Evolutionary conservation across 2,888 invertebrate species (phyloP).

Genomic region (Polymixis lichenea): DNA sequence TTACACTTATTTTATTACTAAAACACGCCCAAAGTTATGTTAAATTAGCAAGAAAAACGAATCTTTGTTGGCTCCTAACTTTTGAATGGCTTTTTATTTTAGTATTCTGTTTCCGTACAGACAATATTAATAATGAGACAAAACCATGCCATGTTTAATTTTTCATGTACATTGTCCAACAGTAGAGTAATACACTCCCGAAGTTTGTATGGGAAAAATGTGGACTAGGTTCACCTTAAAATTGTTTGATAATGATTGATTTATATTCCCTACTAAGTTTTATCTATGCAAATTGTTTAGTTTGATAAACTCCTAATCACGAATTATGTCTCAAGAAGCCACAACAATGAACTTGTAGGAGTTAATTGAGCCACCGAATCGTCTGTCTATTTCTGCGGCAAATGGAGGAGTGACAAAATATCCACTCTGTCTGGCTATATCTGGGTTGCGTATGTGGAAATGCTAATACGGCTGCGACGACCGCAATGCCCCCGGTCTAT

Average conservation of each 20-base stretch:
- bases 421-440: neutral
- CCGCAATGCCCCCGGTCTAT: neutral
- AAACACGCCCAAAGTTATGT: too few relatives aligned
- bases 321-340: neutral
- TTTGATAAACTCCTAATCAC: slow-evolving; percentile 22
- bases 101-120: too few relatives aligned
- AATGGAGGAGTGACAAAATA: neutral
- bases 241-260: slow-evolving; percentile 20
- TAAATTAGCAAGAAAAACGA: too few relatives aligned
- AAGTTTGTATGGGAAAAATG: too few relatives aligned
- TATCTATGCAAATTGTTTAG: slow-evolving; percentile 24
- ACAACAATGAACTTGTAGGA: neutral
- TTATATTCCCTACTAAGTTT: slow-evolving; percentile 15
- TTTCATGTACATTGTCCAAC: too few relatives aligned
- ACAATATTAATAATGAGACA: too few relatives aligned
- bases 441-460: neutral
- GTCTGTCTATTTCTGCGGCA: neutral
- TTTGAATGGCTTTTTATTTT: too few relatives aligned
- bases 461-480: neutral
- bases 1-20: too few relatives aligned
- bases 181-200: too few relatives aligned
- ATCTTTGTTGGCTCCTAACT: too few relatives aligned
- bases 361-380: neutral
- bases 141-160: too few relatives aligned
- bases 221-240: too few relatives aligned